Conservation (phyloP, 2,113 vertebrate species). For the Castor canadensis region DNA sequence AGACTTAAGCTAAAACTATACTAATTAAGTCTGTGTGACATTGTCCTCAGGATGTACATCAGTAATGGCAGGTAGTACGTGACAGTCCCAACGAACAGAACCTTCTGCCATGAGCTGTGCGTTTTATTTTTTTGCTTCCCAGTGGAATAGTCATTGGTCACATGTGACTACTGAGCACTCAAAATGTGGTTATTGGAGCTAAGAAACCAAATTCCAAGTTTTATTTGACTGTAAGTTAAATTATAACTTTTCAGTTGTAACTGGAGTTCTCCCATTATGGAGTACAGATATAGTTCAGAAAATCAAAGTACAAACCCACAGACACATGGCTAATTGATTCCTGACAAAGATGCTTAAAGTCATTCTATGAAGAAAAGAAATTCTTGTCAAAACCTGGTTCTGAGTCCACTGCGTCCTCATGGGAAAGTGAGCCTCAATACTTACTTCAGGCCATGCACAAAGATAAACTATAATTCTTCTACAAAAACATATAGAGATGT, state of each 20-base stretch:
- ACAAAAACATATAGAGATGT: background rate
- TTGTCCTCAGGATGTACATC: background rate
- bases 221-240: background rate
- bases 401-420: background rate
- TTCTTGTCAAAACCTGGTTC: background rate
- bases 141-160: background rate
- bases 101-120: background rate
- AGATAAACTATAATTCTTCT: background rate
- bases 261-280: background rate
- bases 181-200: background rate
- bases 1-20: background rate
- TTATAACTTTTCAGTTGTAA: background rate
- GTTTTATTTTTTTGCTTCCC: background rate
- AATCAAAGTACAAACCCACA: background rate
- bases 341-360: background rate
- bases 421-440: background rate
- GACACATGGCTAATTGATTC: background rate
- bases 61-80: background rate
- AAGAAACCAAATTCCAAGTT: background rate
- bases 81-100: background rate
- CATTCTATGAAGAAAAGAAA: background rate
- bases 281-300: background rate
- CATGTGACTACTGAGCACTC: background rate
- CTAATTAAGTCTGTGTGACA: background rate
- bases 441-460: background rate